Evolutionary conservation across 2,113 vertebrate species (phyloP).

Genomic region (Conger conger): DNA sequence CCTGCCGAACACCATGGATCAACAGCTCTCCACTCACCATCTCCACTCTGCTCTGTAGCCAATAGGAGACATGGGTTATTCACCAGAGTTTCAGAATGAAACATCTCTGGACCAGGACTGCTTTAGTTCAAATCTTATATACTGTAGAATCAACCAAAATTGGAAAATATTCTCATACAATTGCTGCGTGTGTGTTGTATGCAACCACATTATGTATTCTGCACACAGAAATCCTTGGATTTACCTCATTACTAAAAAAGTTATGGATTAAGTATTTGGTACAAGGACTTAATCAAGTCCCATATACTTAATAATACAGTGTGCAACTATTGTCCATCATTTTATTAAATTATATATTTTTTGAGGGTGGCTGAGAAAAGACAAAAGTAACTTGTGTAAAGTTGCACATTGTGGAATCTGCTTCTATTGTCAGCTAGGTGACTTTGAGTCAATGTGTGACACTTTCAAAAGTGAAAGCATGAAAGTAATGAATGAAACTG

Average conservation of each 20-base stretch:
- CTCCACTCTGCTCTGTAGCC: slow-evolving; percentile 82
- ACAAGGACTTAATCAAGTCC: no score
- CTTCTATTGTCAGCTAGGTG: background rate
- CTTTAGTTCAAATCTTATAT: no score
- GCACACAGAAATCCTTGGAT: no score
- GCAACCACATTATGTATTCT: background rate
- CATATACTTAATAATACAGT: no score
- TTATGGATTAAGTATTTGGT: no score
- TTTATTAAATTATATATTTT: no score
- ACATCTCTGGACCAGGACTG: background rate
- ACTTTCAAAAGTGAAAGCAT: background rate
- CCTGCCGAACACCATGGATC: slow-evolving; percentile 77
- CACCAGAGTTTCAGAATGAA: background rate
- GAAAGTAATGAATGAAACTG: background rate
- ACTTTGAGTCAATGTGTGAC: background rate
- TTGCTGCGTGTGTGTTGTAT: background rate
- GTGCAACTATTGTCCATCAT: no score
- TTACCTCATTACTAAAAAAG: no score
- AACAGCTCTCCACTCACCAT: slow-evolving; percentile 84
- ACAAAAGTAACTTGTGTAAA: background rate
- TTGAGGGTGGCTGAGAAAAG: no score
- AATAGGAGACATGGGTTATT: slow-evolving; percentile 19
- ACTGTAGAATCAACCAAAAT: no score
- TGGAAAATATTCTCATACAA: background rate
- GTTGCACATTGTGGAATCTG: background rate